Conservation (phyloP, 2,888 invertebrate genomes). For the Sarcophaga variegata region DNA sequence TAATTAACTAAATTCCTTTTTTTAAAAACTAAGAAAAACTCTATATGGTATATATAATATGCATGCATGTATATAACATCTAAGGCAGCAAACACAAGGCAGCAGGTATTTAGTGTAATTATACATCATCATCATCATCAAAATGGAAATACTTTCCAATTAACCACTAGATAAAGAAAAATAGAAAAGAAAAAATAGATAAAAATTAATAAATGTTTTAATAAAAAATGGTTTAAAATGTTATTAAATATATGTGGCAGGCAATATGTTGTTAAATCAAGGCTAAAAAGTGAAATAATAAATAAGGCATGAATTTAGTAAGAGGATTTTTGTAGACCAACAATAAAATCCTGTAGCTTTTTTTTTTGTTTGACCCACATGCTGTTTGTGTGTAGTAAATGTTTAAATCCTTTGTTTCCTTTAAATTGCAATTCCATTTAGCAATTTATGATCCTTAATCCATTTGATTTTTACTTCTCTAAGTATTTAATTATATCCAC, state of each 20-base stretch:
- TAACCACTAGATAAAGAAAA: constrained; percentile 76
- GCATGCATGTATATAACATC: constrained; percentile 30
- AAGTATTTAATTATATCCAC: constrained; percentile 6
- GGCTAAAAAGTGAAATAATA: constrained; percentile 22
- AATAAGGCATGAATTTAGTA: constrained; percentile 22
- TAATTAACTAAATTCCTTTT: constrained; percentile 54
- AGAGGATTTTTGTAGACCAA: background rate
- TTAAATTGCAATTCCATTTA: constrained; percentile 37
- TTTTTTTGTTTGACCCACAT: constrained; percentile 35
- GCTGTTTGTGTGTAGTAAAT: constrained; percentile 44
- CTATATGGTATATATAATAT: constrained; percentile 8
- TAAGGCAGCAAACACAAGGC: constrained; percentile 47
- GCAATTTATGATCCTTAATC: constrained; percentile 37
- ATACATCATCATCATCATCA: constrained; percentile 74
- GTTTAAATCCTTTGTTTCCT: constrained; percentile 35
- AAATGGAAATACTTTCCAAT: constrained; percentile 80
- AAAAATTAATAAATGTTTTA: constrained; percentile 31
- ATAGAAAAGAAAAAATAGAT: constrained; percentile 60
- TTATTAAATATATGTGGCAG: constrained; percentile 16
- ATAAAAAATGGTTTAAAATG: constrained; percentile 7
- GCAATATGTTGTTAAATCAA: constrained; percentile 47
- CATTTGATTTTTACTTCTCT: constrained; percentile 16
- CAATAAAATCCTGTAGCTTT: constrained; percentile 34
- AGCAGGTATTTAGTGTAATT: constrained; percentile 48
- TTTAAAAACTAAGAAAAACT: constrained; percentile 30